Conservation (phyloP, 2,888 invertebrate species). For the Brachypalpus laphriformis region DNA sequence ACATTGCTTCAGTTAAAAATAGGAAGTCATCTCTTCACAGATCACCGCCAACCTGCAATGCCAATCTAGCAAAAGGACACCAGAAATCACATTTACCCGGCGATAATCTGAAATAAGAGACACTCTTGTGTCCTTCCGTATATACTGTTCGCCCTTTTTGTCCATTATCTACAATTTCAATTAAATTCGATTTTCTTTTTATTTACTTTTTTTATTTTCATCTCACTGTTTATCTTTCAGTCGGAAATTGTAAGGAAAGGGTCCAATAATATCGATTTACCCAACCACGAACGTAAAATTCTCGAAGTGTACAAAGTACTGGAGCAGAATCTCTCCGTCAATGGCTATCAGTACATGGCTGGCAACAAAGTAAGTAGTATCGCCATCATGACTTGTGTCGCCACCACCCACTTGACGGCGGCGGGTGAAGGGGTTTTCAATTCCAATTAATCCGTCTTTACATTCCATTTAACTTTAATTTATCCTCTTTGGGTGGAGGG, state of each 20-base stretch:
- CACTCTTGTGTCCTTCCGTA: conserved; percentile 3
- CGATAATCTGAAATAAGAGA: conserved; percentile 31
- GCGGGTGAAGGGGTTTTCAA: background rate
- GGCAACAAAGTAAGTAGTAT: conserved; percentile 79
- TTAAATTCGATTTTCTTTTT: conserved; percentile 50
- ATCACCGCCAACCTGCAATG: background rate
- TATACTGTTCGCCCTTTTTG: conserved; percentile 10
- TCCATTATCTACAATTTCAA: conserved; percentile 58
- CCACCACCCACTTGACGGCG: background rate
- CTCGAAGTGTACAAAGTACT: conserved; percentile 81
- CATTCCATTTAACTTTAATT: conserved; percentile 46
- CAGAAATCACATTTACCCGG: background rate
- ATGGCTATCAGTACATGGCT: conserved; percentile 79
- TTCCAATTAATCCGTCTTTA: conserved; percentile 50
- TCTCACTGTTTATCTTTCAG: conserved; percentile 75
- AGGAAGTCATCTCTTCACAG: conserved; percentile 14
- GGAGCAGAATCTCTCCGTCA: conserved; percentile 79
- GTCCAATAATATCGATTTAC: conserved; percentile 78
- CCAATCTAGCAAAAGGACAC: background rate
- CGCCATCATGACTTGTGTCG: background rate
- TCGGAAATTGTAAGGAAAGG: conserved; percentile 80
- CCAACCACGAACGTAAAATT: conserved; percentile 79
- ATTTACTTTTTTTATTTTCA: conserved; percentile 6
- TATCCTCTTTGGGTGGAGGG: conserved; percentile 3
- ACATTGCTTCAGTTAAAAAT: conserved; percentile 36